Evolutionary conservation across 64 coral and sea anemone genomes (phyloP), one percentile per base, ranked within the genome.

Genomic region (Montipora foliosa): DNA sequence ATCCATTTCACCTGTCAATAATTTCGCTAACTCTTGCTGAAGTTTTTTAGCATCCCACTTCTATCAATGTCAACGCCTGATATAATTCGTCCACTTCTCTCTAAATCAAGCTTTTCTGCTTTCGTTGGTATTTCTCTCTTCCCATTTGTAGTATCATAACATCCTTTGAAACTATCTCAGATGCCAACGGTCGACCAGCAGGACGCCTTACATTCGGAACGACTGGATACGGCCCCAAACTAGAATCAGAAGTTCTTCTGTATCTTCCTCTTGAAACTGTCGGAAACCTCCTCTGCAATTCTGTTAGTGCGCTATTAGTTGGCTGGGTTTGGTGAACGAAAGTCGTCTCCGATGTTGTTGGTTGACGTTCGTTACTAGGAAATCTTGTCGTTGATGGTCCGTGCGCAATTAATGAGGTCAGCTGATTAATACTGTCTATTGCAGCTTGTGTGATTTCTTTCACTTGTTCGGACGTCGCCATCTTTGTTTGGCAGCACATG

Each of bases 1-100:
- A 45, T 89, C 87, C 45, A 90, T 72, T 89, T 94, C 79, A 77
- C 87, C 93, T 73, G 79, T 82, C 44, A 94, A 70, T 76, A 94
- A 87, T 64, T 62, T 29, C 29, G 57, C 7, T 37, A 93, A 51
- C 20, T 93, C 72, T 53, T 46, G 71, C 22, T 87, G 52, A 87
- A 93, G 83, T 2, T 20, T 93, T 74, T 83, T 76, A 19, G 71
- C 46, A 92, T 92, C 80, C 90, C 90, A 84, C 52, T 76, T 52
- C 90, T 52, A 55, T 92, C 16, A 77, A 92, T 84, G 79, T 92
- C 80, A 75, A 92, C 15, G 8, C 90, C 81, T 46, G 71, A 89
- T 16, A 45, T 93, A 44, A 93, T 87, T 77, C 81, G 20, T 2
- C 81, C 84, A 10, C 7, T 73, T 24, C 19, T 25, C 37, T 94